Base-by-base conservation (phyloP, 2,113 vertebrate genomes). In the Dipodomys merriami region DNA sequence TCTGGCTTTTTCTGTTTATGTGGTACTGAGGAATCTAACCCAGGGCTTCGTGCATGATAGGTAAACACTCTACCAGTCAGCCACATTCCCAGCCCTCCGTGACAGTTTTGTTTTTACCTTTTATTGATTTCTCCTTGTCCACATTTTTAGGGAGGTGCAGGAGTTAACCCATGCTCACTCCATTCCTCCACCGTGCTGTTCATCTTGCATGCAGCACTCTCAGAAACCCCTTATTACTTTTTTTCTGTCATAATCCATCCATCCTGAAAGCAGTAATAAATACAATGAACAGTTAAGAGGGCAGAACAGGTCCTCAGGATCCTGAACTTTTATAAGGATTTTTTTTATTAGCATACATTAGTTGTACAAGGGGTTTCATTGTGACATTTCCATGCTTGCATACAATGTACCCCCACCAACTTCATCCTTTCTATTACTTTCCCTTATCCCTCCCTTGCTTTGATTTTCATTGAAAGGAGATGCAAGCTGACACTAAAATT, bases 151-250 rank as follows among this genome's bases (percentile, higher is more conserved):
- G 62, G 6, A 95, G 80, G 13, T 7, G 2, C 20, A 78, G 44
- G 90, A 86, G 64, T 91, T 90, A 74, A 73, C 22, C 64, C 79
- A 78, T 91, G 33, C 79, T 81, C 90, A 82, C 13, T 72, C 79
- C 88, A 30, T 53, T 85, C 39, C 49, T 77, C 2, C 15, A 73
- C 69, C 74, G 60, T 82, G 10, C 81, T 33, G 64, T 25, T 39
- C 25, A 88, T 92, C 22, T 76, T 57, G n/a, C 1, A 65, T 6
- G 57, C 53, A 0, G 1, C 73, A 23, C 64, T 85, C 64, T 90
- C 76, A 76, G 35, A 69, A 91, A 44, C 0, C 23, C 76, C 71
- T 72, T 71, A 96, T 35, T 44, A 80, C 3, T 72, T 91, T 95
- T 88, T 49, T 46, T 82, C 44, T 53, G 77, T 83, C 6, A 49